Evolutionary conservation across 2,797 vertebrate species (phyloP).

Genomic region (Falco concolor): DNA sequence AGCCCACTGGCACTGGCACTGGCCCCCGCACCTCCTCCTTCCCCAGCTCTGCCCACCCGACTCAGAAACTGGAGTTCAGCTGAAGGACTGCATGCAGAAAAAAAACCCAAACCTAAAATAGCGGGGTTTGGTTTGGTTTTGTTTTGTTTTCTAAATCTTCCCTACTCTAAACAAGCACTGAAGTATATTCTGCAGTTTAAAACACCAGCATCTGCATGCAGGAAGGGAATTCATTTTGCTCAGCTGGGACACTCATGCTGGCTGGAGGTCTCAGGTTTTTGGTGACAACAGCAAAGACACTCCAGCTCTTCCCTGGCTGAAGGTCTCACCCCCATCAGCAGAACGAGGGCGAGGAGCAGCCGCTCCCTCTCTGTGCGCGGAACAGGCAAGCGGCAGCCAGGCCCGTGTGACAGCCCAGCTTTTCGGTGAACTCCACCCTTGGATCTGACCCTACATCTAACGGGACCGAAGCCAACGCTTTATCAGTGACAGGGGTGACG

Average conservation of each 20-base stretch:
- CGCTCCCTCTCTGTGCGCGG: not conserved
- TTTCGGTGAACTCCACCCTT: not conserved
- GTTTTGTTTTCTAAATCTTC: not conserved
- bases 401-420: not conserved
- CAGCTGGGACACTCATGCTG: fast-evolving
- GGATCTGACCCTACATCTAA: fast-evolving
- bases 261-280: not conserved
- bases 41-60: not conserved
- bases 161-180: not conserved
- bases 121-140: no score
- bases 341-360: not conserved
- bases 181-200: not conserved
- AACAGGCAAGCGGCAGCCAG: not conserved
- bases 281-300: not conserved
- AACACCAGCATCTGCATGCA: not conserved
- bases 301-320: not conserved
- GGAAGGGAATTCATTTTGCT: not conserved
- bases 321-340: fast-evolving
- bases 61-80: not conserved
- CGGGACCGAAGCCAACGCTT: fast-evolving
- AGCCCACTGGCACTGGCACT: not conserved
- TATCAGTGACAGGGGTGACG: not conserved
- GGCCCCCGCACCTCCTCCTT: not conserved
- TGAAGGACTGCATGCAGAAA: not conserved
- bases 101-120: not conserved